Evolutionary conservation across 2,888 invertebrate genomes (phyloP).

Genomic region (Prosapia bicincta): DNA sequence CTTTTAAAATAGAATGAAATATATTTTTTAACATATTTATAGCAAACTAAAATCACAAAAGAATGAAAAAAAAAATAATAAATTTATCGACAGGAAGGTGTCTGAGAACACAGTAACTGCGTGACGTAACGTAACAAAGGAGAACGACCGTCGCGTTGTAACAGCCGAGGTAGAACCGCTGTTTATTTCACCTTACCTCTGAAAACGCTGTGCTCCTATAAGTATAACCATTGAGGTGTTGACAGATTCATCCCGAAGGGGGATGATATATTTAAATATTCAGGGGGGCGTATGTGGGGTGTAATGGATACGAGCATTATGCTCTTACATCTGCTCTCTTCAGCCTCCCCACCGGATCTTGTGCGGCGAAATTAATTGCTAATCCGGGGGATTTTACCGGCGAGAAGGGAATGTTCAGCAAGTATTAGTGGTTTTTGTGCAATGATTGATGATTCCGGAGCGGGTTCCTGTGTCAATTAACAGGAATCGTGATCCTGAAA

Average conservation of each 20-base stretch:
- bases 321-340: neutral
- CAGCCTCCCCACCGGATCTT: neutral
- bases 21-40: too few species aligned
- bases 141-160: too few species aligned
- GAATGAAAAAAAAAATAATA: too few species aligned
- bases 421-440: neutral
- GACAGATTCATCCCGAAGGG: neutral
- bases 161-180: neutral
- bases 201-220: neutral
- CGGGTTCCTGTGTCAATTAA: conserved; percentile 2
- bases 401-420: neutral
- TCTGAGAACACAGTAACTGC: too few species aligned
- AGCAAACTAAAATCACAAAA: too few species aligned
- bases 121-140: too few species aligned
- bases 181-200: neutral
- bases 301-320: neutral
- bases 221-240: neutral
- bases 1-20: too few species aligned
- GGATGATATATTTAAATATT: neutral
- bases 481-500: neutral
- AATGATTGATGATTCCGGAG: neutral
- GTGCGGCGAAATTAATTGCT: neutral
- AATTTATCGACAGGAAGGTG: too few species aligned
- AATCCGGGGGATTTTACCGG: neutral
- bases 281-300: neutral